Conservation (phyloP, 2,888 invertebrate species). For the Folsomia manolachei region DNA sequence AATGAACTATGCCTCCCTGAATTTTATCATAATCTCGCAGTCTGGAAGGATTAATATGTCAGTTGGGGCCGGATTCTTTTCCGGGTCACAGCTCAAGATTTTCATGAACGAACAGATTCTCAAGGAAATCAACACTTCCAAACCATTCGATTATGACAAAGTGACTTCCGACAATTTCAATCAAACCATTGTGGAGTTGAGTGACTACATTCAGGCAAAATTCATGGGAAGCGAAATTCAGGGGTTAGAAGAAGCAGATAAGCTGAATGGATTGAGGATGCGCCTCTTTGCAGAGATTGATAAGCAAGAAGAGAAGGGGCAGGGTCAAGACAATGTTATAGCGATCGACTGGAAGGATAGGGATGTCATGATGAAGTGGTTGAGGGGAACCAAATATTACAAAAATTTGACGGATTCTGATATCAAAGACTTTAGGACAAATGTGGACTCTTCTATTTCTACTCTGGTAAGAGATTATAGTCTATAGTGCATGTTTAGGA, state of each 20-base stretch:
- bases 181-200: neutral
- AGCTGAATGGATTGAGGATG: slow-evolving; percentile 8
- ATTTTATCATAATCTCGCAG: slow-evolving; percentile 14
- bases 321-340: neutral
- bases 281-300: slow-evolving; percentile 5
- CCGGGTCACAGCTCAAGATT: slow-evolving; percentile 5
- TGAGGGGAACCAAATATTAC: neutral
- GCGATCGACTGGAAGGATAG: neutral
- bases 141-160: slow-evolving; percentile 15
- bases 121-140: slow-evolving; percentile 14
- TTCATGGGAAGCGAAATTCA: slow-evolving; percentile 14
- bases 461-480: slow-evolving; percentile 9
- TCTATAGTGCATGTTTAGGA: neutral
- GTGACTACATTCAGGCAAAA: slow-evolving; percentile 19
- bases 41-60: slow-evolving; percentile 15
- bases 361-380: neutral
- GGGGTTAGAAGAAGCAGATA: slow-evolving; percentile 14
- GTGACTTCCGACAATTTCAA: slow-evolving; percentile 2
- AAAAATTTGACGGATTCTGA: neutral
- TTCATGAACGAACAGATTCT: neutral
- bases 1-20: slow-evolving; percentile 9
- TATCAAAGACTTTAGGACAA: neutral
- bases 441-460: slow-evolving; percentile 15
- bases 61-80: slow-evolving; percentile 17
- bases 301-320: neutral